phyloP scores from a whole-genome alignment of 2,113 vertebrate genomes.

The Collichthys lucidus region DNA sequence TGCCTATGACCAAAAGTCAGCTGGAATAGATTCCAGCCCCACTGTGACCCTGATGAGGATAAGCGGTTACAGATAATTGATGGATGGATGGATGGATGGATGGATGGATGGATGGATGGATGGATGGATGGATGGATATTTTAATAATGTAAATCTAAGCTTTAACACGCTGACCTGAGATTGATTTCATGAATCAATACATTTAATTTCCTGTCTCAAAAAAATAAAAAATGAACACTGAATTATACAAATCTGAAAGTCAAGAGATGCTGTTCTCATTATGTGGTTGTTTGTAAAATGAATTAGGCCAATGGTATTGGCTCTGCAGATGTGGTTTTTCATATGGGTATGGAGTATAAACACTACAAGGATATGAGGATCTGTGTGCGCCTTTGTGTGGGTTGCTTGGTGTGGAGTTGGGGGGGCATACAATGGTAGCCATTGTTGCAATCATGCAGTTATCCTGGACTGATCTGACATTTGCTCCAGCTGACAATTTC shows the following conservation, averaged over 20 bases:
- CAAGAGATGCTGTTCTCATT: background rate
- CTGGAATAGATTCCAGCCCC: too few relatives aligned
- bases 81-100: too few relatives aligned
- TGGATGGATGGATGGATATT: too few relatives aligned
- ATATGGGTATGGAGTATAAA: conserved; percentile 18
- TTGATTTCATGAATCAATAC: background rate
- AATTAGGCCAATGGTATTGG: background rate
- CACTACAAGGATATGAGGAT: background rate
- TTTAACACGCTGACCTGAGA: background rate
- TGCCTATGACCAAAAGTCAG: too few relatives aligned
- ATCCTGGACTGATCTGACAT: conserved; percentile 66
- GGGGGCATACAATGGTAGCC: conserved; percentile 51
- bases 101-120: too few relatives aligned
- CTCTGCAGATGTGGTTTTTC: background rate
- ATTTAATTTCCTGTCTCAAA: conserved; percentile 1
- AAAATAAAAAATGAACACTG: background rate
- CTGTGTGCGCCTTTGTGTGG: conserved; percentile 20
- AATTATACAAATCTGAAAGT: background rate
- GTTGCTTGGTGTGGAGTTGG: background rate
- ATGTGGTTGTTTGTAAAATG: background rate
- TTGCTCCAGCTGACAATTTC: conserved; percentile 44
- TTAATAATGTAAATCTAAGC: background rate
- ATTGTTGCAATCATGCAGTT: conserved; percentile 59
- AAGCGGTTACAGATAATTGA: too few relatives aligned
- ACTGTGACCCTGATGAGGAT: too few relatives aligned